Base-by-base conservation (phyloP, 2,888 invertebrate species). In the Himalopsyche anomala region DNA sequence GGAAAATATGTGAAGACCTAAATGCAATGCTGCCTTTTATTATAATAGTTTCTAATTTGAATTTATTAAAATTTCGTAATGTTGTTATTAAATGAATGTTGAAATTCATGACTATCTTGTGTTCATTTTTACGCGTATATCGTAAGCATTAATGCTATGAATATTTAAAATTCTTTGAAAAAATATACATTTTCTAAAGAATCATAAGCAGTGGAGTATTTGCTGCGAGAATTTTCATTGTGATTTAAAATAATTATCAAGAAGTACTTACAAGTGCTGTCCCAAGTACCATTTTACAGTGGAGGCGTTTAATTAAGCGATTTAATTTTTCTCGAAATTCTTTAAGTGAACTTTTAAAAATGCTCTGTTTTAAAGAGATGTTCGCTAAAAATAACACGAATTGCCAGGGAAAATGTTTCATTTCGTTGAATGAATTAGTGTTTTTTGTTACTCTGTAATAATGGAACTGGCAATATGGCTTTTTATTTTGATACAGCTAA, bases 341-440 rank as follows among this genome's bases (percentile, higher is more conserved):
- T 74, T 38, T 74, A 74, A 74, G 74, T 74, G 74, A 38, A 74
- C 74, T 74, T 74, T 74, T 74, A 74, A 74, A 74, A 74, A 36
- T 74, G 38, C 36, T 74, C 19, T 74, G 74, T 74, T 38, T 74
- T 74, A 74, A 74, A 74, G 74, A 74, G 74, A 74, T 74, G 36
- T 74, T 74, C 74, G 74, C 74, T 74, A 74, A 74, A 74, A 74
- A 74, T 74, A 74, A 74, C 74, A 74, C 74, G 38, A 36, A 74
- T 74, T 74, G 74, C 38, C 74, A 19, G 74, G 38, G 28, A 38
- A 74, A 74, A 74, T 74, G 74, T 74, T 74, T 74, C 38, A 74
- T 74, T 74, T 74, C 38, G 74, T 69, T 38, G 38, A 36, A 74
- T 36, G 74, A 74, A 74, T 74, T 74, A 19, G 12, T 36, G 74